Conservation (phyloP, 1,140 invertebrate genomes). For the Aethina tumida region DNA sequence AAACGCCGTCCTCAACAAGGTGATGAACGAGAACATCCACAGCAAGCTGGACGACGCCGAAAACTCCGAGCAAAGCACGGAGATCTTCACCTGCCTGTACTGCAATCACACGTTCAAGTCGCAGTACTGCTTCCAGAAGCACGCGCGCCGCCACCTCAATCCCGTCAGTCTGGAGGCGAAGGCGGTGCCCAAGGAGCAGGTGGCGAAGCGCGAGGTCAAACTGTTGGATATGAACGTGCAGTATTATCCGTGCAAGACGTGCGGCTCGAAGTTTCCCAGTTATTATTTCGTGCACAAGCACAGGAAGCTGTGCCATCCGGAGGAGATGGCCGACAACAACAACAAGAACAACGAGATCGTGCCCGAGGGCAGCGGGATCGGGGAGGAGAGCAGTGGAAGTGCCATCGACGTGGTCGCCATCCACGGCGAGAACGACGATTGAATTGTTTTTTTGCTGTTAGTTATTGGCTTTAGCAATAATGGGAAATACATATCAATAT, state of each 20-base stretch:
- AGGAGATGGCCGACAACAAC: conserved; percentile 39
- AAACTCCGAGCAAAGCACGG: conserved; percentile 28
- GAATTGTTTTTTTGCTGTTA: conserved; percentile 6
- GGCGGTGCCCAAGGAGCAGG: conserved; percentile 17
- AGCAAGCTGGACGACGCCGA: conserved; percentile 32
- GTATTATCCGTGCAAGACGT: conserved; percentile 87
- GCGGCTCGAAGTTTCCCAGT: conserved; percentile 82
- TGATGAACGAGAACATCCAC: conserved; percentile 38
- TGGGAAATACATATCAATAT: no score
- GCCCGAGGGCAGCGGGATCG: conserved; percentile 15
- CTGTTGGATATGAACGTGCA: conserved; percentile 72
- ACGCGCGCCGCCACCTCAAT: conserved; percentile 59
- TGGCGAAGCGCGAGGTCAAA: conserved; percentile 46
- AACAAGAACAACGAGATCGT: conserved; percentile 32
- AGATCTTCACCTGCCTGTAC: conserved; percentile 59
- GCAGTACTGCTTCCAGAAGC: conserved; percentile 72
- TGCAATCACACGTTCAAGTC: conserved; percentile 75
- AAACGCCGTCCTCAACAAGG: conserved; percentile 37
- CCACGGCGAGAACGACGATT: conserved; percentile 14
- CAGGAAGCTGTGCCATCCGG: conserved; percentile 70
- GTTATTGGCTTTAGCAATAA: not conserved
- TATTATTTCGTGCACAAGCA: conserved; percentile 92
- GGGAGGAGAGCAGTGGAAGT: conserved; percentile 20
- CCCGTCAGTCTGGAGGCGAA: conserved; percentile 37
- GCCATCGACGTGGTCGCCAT: conserved; percentile 31